Conservation (phyloP, 2,888 invertebrate genomes). For the Mesodorylaimus sp. region DNA sequence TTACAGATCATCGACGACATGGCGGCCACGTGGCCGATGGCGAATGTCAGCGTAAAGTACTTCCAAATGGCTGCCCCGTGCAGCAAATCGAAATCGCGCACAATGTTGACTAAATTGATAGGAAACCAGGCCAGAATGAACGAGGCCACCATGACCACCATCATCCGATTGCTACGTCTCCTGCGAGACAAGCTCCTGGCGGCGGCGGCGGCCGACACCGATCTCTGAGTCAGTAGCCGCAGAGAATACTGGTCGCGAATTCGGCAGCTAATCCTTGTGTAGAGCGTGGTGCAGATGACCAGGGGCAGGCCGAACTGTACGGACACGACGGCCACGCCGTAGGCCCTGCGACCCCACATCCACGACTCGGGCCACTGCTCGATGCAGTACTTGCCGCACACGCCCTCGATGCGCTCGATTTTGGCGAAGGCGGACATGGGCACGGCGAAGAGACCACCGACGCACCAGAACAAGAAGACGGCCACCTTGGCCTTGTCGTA, state of each 20-base stretch:
- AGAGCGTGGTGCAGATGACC: slow-evolving; percentile 21
- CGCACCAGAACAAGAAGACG: slow-evolving; percentile 21
- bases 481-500: slow-evolving; percentile 18
- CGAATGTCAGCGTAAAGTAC: too few relatives aligned
- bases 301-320: slow-evolving; percentile 26
- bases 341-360: slow-evolving; percentile 14
- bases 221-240: neutral
- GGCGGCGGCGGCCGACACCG: too few relatives aligned
- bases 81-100: neutral
- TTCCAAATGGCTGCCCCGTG: too few relatives aligned
- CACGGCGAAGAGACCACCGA: slow-evolving; percentile 22
- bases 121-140: slow-evolving; percentile 35
- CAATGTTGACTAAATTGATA: slow-evolving; percentile 30
- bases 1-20: too few relatives aligned
- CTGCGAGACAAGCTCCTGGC: slow-evolving; percentile 16
- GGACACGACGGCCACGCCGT: slow-evolving; percentile 19
- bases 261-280: slow-evolving; percentile 14
- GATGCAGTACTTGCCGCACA: too few relatives aligned
- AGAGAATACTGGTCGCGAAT: neutral
- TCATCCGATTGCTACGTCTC: slow-evolving; percentile 32
- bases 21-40: too few relatives aligned
- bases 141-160: slow-evolving; percentile 34
- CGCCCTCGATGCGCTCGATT: slow-evolving; percentile 8
- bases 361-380: too few relatives aligned
- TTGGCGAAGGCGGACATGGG: slow-evolving; percentile 22